Base-by-base conservation (phyloP, 2,113 vertebrate species). In the Plecotus auritus region DNA sequence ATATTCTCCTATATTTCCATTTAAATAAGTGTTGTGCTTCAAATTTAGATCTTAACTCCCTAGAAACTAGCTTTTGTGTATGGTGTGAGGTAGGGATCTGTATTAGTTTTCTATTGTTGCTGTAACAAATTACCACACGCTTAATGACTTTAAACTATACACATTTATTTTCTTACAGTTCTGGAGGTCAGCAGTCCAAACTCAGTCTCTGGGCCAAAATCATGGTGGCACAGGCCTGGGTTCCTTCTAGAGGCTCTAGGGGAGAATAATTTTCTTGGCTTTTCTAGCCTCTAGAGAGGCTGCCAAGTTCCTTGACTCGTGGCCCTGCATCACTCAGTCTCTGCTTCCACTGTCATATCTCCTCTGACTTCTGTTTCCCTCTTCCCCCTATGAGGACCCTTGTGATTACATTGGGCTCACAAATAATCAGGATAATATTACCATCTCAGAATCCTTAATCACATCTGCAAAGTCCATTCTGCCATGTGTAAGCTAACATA, bases 151-250 rank as follows among this genome's bases (percentile, higher is more conserved):
- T 28, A 67, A 64, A 85, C 56, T 45, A 72, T 13, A 86, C n/a
- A 32, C 2, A n/a, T 87, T 86, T 86, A 94, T 90, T 96, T 80
- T 76, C 69, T 90, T 61, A 59, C 2, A 40, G 23, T 86, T 90
- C 70, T 72, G n/a, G 18, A 67, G 61, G 70, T 70, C 42, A 22
- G 37, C 45, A 64, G 70, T 61, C 81, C 81, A 72, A 78, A 82
- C 3, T 83, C 76, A 51, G 45, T 23, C 64, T 90, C 7, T 88
- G 56, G 35, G 61, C 51, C 64, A 59, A 87, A 84, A 67, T 32
- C 23, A 64, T 59, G 74, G 47, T 40, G 40, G 56, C 9, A 0
- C 61, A 51, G 37, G 51, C 37, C 42, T 47, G 32, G 18, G 17
- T 54, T 66, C 73, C 35, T 73, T 78, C 20, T 61, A 49, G 76